phyloP scores from a whole-genome alignment of 1,140 invertebrate genomes.

The Hyles vespertilio region DNA sequence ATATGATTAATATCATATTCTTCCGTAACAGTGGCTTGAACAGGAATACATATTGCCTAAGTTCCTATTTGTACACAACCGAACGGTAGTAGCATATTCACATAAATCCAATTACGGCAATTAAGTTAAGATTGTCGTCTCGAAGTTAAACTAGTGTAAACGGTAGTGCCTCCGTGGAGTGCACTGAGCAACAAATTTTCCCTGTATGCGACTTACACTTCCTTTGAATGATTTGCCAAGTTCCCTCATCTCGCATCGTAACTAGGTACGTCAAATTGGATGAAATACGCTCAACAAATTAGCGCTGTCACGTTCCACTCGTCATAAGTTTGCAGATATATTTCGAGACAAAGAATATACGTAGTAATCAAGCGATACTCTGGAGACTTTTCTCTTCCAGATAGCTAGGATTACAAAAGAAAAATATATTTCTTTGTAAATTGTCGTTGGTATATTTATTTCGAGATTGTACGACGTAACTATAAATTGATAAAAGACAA shows the following conservation, averaged over 20 bases:
- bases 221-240: slow-evolving; percentile 26
- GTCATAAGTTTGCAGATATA: not conserved
- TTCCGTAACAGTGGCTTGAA: not conserved
- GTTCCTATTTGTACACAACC: too few species aligned
- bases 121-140: slow-evolving; percentile 20
- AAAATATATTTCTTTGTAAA: too few species aligned
- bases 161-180: slow-evolving; percentile 19
- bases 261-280: slow-evolving; percentile 6
- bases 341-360: not conserved
- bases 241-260: slow-evolving; percentile 10
- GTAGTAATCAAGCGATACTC: not conserved
- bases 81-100: too few species aligned
- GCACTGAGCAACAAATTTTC: slow-evolving; percentile 33
- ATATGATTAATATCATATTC: too few species aligned
- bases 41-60: not conserved
- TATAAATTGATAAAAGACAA: slow-evolving; percentile 1
- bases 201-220: slow-evolving; percentile 24
- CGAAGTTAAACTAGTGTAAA: slow-evolving; percentile 34
- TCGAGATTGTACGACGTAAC: too few species aligned
- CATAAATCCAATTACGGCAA: slow-evolving; percentile 8
- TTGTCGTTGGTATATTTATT: too few species aligned
- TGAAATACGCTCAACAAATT: slow-evolving; percentile 1
- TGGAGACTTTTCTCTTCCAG: not conserved
- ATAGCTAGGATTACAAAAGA: not conserved
- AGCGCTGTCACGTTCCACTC: not conserved